These are phyloP conservation scores for Esperia sulphurella DNA, from an alignment of 2,888 invertebrate genomes.

Conservation along the genomic window DNA sequence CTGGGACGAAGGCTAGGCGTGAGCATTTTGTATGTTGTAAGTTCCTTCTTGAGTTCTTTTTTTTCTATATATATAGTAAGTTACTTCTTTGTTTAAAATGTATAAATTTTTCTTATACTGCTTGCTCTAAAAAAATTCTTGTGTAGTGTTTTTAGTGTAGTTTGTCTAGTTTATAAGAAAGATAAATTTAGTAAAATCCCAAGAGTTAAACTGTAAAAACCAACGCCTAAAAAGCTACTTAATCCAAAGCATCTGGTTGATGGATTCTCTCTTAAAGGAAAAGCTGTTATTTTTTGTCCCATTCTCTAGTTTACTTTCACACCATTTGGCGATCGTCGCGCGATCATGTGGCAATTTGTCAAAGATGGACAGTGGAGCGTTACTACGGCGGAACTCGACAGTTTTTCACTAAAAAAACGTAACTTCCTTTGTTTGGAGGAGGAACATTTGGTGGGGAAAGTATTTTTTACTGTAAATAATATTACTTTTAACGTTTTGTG, in stretches of 20 bases:
- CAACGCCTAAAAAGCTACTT: neutral
- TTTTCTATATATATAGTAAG: too few relatives aligned
- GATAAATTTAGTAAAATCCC: too few relatives aligned
- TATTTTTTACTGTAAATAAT: neutral
- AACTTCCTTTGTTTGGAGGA: neutral
- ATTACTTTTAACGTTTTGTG: too few relatives aligned
- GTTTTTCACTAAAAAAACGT: neutral
- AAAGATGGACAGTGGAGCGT: conserved; percentile 31
- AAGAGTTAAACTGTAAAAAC: neutral
- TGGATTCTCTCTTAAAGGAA: conserved; percentile 18
- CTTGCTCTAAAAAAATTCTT: too few relatives aligned
- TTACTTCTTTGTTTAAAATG: too few relatives aligned
- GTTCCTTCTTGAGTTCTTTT: too few relatives aligned
- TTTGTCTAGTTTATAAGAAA: too few relatives aligned
- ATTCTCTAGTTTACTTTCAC: conserved; percentile 7
- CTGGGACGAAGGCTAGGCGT: too few relatives aligned
- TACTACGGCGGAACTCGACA: conserved; percentile 10
- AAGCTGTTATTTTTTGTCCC: conserved; percentile 26
- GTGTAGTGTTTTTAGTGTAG: too few relatives aligned
- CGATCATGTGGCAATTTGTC: conserved; percentile 35
- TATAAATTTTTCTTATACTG: too few relatives aligned
- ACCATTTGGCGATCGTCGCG: conserved; percentile 20
- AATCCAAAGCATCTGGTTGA: neutral
- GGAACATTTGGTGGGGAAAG: neutral
- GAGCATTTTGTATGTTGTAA: too few relatives aligned